Conservation (phyloP, 2,888 invertebrate genomes). For the Drosophila subquinaria region DNA sequence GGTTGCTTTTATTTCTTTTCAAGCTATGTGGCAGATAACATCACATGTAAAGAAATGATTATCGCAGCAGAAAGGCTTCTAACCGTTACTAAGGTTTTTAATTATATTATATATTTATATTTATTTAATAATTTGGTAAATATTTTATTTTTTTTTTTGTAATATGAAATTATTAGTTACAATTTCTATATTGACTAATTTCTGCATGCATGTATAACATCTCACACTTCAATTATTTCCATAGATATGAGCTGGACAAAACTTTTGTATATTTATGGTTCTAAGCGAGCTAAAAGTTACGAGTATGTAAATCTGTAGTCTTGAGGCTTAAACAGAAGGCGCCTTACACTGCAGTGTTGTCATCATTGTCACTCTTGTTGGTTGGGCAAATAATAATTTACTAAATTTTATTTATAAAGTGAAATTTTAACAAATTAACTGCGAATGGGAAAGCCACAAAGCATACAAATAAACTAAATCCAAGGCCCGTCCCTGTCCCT, state of each 20-base stretch:
- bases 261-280: constrained; percentile 68
- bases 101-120: too few species aligned
- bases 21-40: too few species aligned
- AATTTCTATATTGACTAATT: not conserved
- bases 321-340: constrained; percentile 53
- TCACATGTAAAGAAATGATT: too few species aligned
- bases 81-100: too few species aligned
- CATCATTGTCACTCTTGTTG: constrained; percentile 19
- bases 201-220: not conserved
- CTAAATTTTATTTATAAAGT: constrained; percentile 69
- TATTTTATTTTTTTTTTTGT: too few species aligned
- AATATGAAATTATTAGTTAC: not conserved
- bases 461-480: constrained; percentile 56
- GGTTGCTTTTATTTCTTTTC: too few species aligned
- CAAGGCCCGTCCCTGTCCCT: not conserved
- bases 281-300: constrained; percentile 64
- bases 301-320: constrained; percentile 71
- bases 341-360: constrained; percentile 34
- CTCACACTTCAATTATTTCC: constrained; percentile 13
- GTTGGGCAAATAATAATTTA: constrained; percentile 45
- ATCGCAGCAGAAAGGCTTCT: too few species aligned
- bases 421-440: constrained; percentile 78
- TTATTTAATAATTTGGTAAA: too few species aligned
- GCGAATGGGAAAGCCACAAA: constrained; percentile 55
- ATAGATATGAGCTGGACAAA: constrained; percentile 34